Percentiles rank a stretch among this genome's conserved stretches.
Evolutionary conservation across 2,888 invertebrate genomes (phyloP).

Genomic region (Beris morrisii): DNA sequence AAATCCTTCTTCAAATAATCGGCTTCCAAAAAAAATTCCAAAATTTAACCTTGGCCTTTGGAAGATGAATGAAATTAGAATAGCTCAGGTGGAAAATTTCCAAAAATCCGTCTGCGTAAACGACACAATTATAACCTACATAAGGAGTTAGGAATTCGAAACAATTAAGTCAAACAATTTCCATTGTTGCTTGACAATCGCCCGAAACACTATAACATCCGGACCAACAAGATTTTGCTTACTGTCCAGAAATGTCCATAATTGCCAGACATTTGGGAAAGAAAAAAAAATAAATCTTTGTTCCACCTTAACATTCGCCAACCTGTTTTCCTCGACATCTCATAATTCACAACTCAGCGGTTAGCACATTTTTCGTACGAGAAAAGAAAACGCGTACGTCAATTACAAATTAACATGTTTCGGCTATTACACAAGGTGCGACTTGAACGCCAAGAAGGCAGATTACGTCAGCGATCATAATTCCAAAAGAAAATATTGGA

Average conservation of each 20-base stretch:
- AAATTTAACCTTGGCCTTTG: too few species aligned
- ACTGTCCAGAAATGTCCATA: slow-evolving; percentile 2
- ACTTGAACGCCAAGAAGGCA: slow-evolving; percentile 9
- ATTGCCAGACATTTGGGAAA: slow-evolving; percentile 1
- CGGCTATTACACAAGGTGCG: slow-evolving; percentile 3
- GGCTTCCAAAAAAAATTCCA: too few species aligned
- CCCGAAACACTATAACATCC: slow-evolving; percentile 1
- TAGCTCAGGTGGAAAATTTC: too few species aligned
- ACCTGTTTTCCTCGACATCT: slow-evolving; percentile 14
- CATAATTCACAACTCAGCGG: slow-evolving; percentile 21
- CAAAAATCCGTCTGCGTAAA: too few species aligned
- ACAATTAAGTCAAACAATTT: slow-evolving; percentile 16
- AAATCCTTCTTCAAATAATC: too few species aligned
- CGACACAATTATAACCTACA: too few species aligned
- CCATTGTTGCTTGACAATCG: slow-evolving; percentile 11
- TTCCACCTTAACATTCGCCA: background rate
- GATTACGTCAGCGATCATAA: slow-evolving; percentile 22
- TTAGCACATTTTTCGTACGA: background rate
- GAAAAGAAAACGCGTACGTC: slow-evolving; percentile 10
- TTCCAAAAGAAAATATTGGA: slow-evolving; percentile 1
- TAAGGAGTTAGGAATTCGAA: too few species aligned
- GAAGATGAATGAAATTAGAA: too few species aligned
- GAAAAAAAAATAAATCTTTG: background rate
- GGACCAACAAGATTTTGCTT: background rate
- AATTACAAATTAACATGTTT: slow-evolving; percentile 24